A percentile compares a stretch with the other conserved stretches of the same genome.
phyloP scores from a whole-genome alignment of 2,888 invertebrate genomes.

The Aphodius sticticus region DNA sequence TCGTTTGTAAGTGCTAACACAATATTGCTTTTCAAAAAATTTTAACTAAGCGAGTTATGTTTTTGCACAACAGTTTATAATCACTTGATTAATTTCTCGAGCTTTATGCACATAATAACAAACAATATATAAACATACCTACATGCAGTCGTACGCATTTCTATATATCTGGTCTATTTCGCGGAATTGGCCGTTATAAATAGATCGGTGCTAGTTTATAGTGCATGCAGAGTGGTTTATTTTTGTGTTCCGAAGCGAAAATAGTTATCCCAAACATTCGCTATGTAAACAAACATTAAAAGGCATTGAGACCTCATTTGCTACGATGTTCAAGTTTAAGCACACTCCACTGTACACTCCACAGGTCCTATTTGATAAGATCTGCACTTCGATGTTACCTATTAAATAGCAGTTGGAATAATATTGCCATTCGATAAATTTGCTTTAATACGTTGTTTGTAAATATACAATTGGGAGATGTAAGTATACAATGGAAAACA shows the following conservation, averaged over 20 bases:
- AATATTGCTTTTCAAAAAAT: no score
- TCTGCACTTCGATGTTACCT: neutral
- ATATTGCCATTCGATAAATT: neutral
- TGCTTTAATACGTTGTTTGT: no score
- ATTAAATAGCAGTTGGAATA: neutral
- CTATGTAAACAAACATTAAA: neutral
- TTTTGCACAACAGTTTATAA: no score
- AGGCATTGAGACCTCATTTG: neutral
- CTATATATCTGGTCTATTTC: neutral
- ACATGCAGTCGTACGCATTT: neutral
- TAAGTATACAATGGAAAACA: no score
- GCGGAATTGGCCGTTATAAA: neutral
- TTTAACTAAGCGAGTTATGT: neutral
- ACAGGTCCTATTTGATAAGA: neutral
- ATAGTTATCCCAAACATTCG: neutral
- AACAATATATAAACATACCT: neutral
- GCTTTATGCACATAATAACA: no score
- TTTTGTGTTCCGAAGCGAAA: neutral
- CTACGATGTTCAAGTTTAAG: neutral
- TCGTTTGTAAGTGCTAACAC: no score
- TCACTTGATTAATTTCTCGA: slow-evolving; percentile 9
- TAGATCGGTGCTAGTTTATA: neutral
- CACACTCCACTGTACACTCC: neutral
- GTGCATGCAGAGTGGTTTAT: neutral
- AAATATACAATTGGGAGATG: no score